phyloP scores from a whole-genome alignment of 2,113 vertebrate genomes.

The Pholis gunnellus region DNA sequence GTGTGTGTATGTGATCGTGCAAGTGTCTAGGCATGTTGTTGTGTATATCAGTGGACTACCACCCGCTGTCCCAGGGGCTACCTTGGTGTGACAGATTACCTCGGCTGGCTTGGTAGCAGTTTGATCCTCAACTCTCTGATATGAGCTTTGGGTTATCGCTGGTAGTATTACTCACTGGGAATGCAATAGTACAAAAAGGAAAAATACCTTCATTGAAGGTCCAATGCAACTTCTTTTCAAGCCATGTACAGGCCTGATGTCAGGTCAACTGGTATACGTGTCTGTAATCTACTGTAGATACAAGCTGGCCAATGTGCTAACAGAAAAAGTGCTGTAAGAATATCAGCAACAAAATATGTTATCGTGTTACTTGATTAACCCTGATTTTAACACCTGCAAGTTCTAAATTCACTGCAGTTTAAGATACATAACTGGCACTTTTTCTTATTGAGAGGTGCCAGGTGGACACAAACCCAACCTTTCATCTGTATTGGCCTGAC shows the following conservation, averaged over 20 bases:
- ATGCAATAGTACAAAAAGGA: slow-evolving; percentile 19
- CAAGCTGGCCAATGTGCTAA: background rate
- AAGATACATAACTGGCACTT: background rate
- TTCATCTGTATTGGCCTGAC: background rate
- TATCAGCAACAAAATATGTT: background rate
- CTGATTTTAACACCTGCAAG: background rate
- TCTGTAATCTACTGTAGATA: slow-evolving; percentile 5
- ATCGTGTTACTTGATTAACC: background rate
- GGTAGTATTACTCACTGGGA: slow-evolving; percentile 45
- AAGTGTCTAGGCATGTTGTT: slow-evolving; percentile 9
- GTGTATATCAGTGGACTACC: slow-evolving; percentile 44
- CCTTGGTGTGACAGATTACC: slow-evolving; percentile 66
- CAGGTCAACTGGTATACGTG: slow-evolving; percentile 20
- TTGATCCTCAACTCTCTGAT: slow-evolving; percentile 70
- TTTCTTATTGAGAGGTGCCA: background rate
- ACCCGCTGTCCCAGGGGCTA: slow-evolving; percentile 44
- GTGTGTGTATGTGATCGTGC: background rate
- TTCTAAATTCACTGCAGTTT: background rate
- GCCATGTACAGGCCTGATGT: slow-evolving; percentile 21
- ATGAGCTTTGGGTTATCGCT: slow-evolving; percentile 63
- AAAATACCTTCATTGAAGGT: slow-evolving; percentile 38
- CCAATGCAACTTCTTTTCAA: slow-evolving; percentile 35
- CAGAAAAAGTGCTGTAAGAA: background rate
- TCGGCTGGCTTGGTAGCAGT: slow-evolving; percentile 50
- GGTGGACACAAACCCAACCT: background rate